phyloP scores from a whole-genome alignment of 2,113 vertebrate genomes.

The Hydropotes inermis region DNA sequence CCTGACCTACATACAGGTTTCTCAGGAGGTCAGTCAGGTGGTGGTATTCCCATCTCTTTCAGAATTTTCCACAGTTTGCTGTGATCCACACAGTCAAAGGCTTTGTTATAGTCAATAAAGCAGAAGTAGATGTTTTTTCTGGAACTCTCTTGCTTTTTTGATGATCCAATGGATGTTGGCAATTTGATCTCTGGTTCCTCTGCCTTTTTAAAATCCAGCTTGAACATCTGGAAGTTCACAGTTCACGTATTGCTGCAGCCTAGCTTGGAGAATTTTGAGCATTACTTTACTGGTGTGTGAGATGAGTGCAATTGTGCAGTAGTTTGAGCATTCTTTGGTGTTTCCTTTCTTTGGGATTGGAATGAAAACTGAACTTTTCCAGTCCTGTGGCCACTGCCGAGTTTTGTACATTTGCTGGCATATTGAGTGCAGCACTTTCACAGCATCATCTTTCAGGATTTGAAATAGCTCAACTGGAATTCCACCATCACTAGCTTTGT shows the following conservation, averaged over 20 bases:
- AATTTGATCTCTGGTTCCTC: background rate
- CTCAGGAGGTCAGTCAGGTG: background rate
- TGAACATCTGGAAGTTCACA: background rate
- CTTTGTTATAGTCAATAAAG: background rate
- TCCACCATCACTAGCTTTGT: background rate
- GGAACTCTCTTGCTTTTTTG: background rate
- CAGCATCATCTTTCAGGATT: background rate
- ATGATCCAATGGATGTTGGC: background rate
- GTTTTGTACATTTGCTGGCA: background rate
- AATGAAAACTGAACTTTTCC: background rate
- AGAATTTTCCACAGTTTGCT: background rate
- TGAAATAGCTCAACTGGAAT: background rate
- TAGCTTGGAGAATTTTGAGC: background rate
- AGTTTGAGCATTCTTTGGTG: background rate
- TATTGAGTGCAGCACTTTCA: background rate
- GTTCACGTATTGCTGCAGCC: background rate
- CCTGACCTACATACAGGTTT: background rate
- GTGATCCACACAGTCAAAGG: background rate
- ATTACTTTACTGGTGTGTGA: background rate
- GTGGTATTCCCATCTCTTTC: background rate
- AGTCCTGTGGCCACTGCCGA: background rate
- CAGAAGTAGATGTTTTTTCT: background rate
- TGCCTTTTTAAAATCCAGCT: background rate
- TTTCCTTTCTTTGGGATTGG: background rate
- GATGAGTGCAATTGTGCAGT: background rate